A percentile compares a stretch with the other conserved stretches of the same genome.
phyloP scores from a whole-genome alignment of 2,888 invertebrate species.

The Drosophila testacea region DNA sequence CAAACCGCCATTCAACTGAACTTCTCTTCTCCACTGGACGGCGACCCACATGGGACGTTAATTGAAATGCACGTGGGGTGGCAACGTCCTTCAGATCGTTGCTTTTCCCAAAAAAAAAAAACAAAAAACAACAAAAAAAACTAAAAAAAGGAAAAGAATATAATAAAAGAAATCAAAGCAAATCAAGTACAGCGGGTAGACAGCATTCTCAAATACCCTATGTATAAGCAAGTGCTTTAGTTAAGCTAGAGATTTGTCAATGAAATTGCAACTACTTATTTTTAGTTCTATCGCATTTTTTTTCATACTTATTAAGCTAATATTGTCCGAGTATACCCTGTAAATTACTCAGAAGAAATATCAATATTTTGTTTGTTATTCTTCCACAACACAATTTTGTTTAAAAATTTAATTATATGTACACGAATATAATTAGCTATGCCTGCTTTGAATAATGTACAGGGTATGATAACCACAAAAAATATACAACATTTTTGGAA shows the following conservation, averaged over 20 bases:
- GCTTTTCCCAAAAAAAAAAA: constrained; percentile 30
- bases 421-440: neutral
- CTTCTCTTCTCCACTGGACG: constrained; percentile 32
- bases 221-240: no score
- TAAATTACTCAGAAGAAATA: no score
- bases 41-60: constrained; percentile 61
- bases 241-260: no score
- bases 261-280: no score
- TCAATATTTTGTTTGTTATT: no score
- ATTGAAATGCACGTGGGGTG: constrained; percentile 66
- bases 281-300: no score
- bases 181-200: neutral
- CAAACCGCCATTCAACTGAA: constrained; percentile 14
- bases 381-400: neutral
- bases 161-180: neutral
- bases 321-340: no score
- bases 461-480: constrained; percentile 21
- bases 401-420: neutral
- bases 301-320: no score
- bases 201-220: neutral
- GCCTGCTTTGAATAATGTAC: neutral
- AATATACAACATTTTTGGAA: constrained; percentile 21
- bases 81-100: constrained; percentile 56
- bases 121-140: neutral
- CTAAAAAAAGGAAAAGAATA: neutral